These are phyloP conservation scores for Euura lappo DNA, from an alignment of 1,140 invertebrate species.

Conservation along the genomic window DNA sequence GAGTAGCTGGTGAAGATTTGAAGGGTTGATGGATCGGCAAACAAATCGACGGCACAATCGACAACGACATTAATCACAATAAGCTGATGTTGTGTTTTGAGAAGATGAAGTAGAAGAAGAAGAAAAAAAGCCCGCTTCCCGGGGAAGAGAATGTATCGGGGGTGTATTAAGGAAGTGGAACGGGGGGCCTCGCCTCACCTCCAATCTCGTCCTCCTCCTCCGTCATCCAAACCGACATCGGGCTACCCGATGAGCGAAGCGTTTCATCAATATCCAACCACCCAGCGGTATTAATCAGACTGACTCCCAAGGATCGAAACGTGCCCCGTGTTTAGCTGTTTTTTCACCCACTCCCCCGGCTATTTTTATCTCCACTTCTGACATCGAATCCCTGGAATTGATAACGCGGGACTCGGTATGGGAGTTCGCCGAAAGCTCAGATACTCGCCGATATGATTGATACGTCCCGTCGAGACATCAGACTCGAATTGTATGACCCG, in stretches of 20 bases:
- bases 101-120: no score
- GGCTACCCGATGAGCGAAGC: not conserved
- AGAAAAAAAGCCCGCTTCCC: not conserved
- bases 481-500: not conserved
- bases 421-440: no score
- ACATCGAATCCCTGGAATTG: no score
- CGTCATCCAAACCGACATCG: not conserved
- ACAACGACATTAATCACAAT: slow-evolving; percentile 5
- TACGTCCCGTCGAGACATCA: no score
- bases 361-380: no score
- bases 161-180: not conserved
- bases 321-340: not conserved
- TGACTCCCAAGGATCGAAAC: not conserved
- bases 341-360: not conserved
- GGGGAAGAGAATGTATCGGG: not conserved
- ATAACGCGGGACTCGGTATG: no score
- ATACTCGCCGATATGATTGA: no score
- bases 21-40: slow-evolving; percentile 2
- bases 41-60: not conserved
- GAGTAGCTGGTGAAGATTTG: not conserved
- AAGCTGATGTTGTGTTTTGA: not conserved
- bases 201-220: not conserved
- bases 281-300: not conserved
- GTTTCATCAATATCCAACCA: slow-evolving; percentile 1
- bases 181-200: not conserved